Base-by-base conservation (phyloP, 2,888 invertebrate genomes). In the Hypomecis punctinalis region DNA sequence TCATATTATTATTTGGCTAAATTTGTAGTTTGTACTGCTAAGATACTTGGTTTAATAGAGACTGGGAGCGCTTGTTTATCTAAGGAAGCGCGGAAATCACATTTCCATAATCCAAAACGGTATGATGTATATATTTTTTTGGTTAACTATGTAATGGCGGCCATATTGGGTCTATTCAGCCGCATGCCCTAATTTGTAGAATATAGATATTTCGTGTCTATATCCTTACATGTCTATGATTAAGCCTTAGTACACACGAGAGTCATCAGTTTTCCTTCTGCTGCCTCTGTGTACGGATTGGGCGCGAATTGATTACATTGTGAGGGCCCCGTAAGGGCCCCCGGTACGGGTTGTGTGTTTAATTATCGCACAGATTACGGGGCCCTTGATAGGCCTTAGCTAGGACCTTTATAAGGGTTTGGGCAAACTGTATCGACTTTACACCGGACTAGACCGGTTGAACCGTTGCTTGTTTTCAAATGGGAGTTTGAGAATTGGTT, bases 311-410 rank as follows among this genome's bases (percentile, higher is more conserved):
- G 62, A 63, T 63, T 57, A 58, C 61, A 51, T 52, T 47, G 35
- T 62, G 49, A 54, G 56, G 47, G 47, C 65, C 43, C 37, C 49
- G 49, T 39, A 9, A 39, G 39, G 39, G 39, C 39, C 43, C 52
- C 23, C 58, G 62, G 65, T 51, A 61, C 58, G 57, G 60, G 51
- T 66, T 60, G 58, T 69, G 69, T 63, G 63, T 69, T 68, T 70
- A 66, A 70, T 70, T 64, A 70, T 66, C 61, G 57, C 56, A 8
- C 58, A 64, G 59, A 66, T 68, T 64, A 63, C 58, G 33, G 56
- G 51, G 43, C 46, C 63, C 66, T 48, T 63, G 65, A 68, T 61
- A 43, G 61, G 61, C 58, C 52, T 52, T 52, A 52, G 61, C 45
- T 43, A 35, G 45, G 61, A 40, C 52, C 52, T 52, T 52, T 42